Evolutionary conservation across 2,797 vertebrate species (phyloP).

Genomic region (Novumbra hubbsi): DNA sequence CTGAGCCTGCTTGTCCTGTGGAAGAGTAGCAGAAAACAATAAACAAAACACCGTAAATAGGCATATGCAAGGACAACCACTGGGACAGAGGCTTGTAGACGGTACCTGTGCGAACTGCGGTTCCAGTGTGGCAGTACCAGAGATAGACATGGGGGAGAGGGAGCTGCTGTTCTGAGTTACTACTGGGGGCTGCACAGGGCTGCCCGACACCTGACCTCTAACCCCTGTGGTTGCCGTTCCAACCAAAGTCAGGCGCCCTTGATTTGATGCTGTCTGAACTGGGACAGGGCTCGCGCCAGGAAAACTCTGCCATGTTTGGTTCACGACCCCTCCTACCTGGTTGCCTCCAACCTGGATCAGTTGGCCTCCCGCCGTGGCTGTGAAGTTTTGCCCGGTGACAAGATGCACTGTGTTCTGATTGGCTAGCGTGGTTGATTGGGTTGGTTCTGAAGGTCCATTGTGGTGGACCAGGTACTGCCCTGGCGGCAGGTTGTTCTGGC

Average conservation of each 20-base stretch:
- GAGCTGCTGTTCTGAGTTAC: slow-evolving; percentile 78
- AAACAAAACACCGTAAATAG: background rate
- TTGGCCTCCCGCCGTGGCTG: slow-evolving; percentile 78
- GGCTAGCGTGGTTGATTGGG: slow-evolving; percentile 83
- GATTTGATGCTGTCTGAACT: slow-evolving; percentile 73
- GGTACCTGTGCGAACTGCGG: slow-evolving; percentile 75
- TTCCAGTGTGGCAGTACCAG: slow-evolving; percentile 45
- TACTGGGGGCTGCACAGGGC: slow-evolving; percentile 84
- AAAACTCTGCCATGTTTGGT: slow-evolving; percentile 82
- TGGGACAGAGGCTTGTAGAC: background rate
- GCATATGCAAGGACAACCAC: background rate
- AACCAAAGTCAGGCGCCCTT: slow-evolving; percentile 80
- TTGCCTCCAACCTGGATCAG: slow-evolving; percentile 83
- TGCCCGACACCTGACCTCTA: slow-evolving; percentile 71
- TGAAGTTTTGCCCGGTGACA: slow-evolving; percentile 87
- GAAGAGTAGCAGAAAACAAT: background rate
- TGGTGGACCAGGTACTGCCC: slow-evolving; percentile 91
- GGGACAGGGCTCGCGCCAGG: slow-evolving; percentile 64
- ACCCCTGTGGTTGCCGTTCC: slow-evolving; percentile 75
- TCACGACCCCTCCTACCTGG: slow-evolving; percentile 66
- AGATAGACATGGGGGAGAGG: slow-evolving; percentile 54
- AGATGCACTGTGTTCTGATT: slow-evolving; percentile 90
- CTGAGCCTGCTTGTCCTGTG: slow-evolving; percentile 77
- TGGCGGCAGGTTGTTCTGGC: slow-evolving; percentile 75
- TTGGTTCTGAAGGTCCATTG: slow-evolving; percentile 82